phyloP scores from a whole-genome alignment of 1,140 invertebrate genomes.

The Epicauta chinensis region DNA sequence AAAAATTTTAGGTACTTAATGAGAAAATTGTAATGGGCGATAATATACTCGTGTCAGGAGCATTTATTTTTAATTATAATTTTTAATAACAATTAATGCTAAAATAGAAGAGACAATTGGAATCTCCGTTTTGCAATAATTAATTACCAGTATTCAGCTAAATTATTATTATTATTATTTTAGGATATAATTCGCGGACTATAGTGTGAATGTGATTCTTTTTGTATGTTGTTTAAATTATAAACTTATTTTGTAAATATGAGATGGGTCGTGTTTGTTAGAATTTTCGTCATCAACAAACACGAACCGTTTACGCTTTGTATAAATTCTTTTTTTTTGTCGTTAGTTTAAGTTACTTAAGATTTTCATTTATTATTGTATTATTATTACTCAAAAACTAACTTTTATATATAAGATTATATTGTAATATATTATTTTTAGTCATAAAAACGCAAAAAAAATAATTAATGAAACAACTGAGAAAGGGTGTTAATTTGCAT shows the following conservation, averaged over 20 bases:
- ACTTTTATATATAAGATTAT: neutral
- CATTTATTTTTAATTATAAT: conserved; percentile 19
- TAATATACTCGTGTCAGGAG: conserved; percentile 13
- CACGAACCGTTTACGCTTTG: conserved; percentile 26
- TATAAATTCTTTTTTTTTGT: conserved; percentile 18
- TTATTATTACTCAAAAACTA: no score
- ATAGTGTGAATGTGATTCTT: conserved; percentile 31
- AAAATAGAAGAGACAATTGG: conserved; percentile 16
- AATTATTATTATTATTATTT: conserved; percentile 30
- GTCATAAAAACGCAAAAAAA: neutral
- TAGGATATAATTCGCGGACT: conserved; percentile 14
- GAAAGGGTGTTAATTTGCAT: conserved; percentile 27
- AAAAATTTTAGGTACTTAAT: conserved; percentile 24
- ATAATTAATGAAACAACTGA: neutral
- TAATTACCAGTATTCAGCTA: conserved; percentile 33
- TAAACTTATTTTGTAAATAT: conserved; percentile 7
- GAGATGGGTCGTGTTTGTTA: no score
- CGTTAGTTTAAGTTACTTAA: neutral
- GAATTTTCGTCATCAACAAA: neutral
- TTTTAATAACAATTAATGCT: conserved; percentile 4
- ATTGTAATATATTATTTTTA: neutral
- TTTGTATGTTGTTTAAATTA: conserved; percentile 14
- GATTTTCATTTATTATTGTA: conserved; percentile 21
- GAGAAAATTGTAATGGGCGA: no score
- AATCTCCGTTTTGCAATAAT: conserved; percentile 36